These are phyloP conservation scores for Philotrypesis tridentata DNA, from an alignment of 1,140 invertebrate genomes.

Conservation along the genomic window DNA sequence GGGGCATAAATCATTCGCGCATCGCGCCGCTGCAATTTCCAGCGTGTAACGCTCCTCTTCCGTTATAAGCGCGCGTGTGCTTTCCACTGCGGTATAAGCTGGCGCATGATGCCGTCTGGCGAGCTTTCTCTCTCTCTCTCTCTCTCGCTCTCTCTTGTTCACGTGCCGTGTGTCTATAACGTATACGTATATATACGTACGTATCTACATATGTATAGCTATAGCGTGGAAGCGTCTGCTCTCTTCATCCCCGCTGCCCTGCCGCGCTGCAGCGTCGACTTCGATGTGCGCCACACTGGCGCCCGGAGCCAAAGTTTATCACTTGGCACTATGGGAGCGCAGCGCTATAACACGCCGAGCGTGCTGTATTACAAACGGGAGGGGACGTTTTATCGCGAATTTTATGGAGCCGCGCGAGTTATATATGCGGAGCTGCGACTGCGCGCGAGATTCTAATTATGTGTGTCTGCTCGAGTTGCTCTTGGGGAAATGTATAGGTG, in stretches of 20 bases:
- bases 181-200: no score
- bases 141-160: no score
- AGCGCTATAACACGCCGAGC: not conserved
- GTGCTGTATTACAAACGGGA: not conserved
- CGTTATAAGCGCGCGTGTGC: not conserved
- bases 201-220: not conserved
- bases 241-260: not conserved
- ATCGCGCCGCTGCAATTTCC: slow-evolving; percentile 5
- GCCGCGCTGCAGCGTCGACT: not conserved
- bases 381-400: not conserved
- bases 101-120: not conserved
- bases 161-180: no score
- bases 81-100: not conserved
- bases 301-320: slow-evolving; percentile 13
- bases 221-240: not conserved
- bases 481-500: no score
- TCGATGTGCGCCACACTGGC: slow-evolving; percentile 29
- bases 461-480: no score
- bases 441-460: no score
- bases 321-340: not conserved
- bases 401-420: not conserved
- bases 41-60: slow-evolving; percentile 6
- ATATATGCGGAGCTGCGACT: not conserved
- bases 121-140: not conserved
- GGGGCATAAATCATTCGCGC: slow-evolving; percentile 7